Percentiles rank a stretch among this genome's conserved stretches.
Evolutionary conservation across 2,888 invertebrate genomes (phyloP).

Genomic region (Atherix ibis): DNA sequence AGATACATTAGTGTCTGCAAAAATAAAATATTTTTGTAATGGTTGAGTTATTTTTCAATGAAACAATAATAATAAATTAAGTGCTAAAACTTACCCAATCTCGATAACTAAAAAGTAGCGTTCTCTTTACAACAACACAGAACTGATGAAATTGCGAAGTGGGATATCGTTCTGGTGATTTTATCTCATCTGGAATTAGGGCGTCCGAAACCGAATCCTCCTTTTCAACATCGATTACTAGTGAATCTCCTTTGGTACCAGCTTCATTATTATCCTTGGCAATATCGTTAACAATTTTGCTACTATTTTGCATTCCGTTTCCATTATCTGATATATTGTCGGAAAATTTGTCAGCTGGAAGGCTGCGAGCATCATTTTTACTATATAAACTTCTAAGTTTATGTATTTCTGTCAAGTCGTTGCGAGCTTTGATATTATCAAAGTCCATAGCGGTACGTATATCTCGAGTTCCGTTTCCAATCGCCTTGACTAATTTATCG

Average conservation of each 20-base stretch:
- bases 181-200: constrained; percentile 45
- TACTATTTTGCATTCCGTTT: constrained; percentile 32
- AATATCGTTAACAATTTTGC: constrained; percentile 48
- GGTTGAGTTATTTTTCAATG: too few relatives aligned
- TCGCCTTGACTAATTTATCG: constrained; percentile 65
- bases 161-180: constrained; percentile 61
- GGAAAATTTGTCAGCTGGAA: constrained; percentile 25
- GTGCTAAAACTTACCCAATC: constrained; percentile 57
- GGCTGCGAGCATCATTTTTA: constrained; percentile 36
- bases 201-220: constrained; percentile 53
- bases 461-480: constrained; percentile 69
- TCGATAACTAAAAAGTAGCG: constrained; percentile 67
- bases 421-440: constrained; percentile 39
- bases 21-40: constrained; percentile 8
- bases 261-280: constrained; percentile 34
- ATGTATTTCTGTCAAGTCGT: constrained; percentile 39
- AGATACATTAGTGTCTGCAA: constrained; percentile 87
- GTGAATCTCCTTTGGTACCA: constrained; percentile 22
- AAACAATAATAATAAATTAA: too few relatives aligned
- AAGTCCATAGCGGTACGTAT: constrained; percentile 58
- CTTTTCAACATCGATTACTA: constrained; percentile 39
- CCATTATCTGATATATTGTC: constrained; percentile 19
- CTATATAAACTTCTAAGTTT: constrained; percentile 32
- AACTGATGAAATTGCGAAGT: constrained; percentile 70
- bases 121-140: constrained; percentile 73